Evolutionary conservation across 2,888 invertebrate genomes (phyloP), one percentile per base, ranked within the genome.

Genomic region (Hecatera dysodea): DNA sequence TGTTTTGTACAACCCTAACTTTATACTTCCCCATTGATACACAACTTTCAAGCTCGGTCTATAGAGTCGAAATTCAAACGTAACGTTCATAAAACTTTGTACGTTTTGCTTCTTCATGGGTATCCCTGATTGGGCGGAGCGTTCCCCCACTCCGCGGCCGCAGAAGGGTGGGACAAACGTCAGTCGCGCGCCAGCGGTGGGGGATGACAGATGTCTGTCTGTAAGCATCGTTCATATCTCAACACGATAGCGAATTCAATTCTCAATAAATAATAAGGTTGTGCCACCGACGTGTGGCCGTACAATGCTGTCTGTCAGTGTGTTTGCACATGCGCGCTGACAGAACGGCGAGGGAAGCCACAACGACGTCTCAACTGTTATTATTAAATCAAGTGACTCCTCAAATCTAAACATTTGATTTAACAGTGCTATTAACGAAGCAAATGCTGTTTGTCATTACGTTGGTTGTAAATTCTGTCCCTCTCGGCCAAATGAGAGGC

Each of bases 191-290:
- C 80, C 83, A 73, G 90, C 93, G 89, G 95, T 93, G 94, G 95
- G 95, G 95, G 93, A 89, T 93, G 95, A 95, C 91, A 90, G 94
- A 95, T 95, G 94, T 91, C 85, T 85, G 88, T 90, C 86, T 84
- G 87, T 85, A 78, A 86, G 85, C 92, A 92, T 93, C 91, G 92
- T 89, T 93, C 94, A 93, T 93, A 93, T 90, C 85, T 84, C 89
- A 90, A 94, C 94, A 94, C 91, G 93, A 93, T 92, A 92, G 91
- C 91, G 91, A 91, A 93, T 94, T 91, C 90, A 90, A 92, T 92
- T 86, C 90, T 80, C 90, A 92, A 94, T 94, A 93, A 94, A 95
- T 94, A 92, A 90, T 89, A 87, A 80, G 76, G 80, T 82, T 81
- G 64, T 69, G 67, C 75, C 75, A 73, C 78, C 80, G 69, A 68